Base-by-base conservation (phyloP, 2,113 vertebrate species). In the Heterotis niloticus region DNA sequence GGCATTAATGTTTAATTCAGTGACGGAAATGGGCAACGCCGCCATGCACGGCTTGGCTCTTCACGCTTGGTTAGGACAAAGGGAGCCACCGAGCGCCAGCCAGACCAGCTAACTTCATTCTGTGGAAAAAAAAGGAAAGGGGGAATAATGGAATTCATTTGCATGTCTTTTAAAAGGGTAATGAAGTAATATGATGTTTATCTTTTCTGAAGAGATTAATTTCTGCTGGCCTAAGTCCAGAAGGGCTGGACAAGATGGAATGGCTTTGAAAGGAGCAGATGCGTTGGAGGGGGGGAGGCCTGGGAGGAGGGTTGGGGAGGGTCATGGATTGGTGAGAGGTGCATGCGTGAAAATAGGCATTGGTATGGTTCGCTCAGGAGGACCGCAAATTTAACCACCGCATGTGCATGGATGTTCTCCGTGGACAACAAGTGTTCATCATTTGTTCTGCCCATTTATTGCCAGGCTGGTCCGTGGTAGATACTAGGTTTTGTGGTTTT, bases 111-210 rank as follows among this genome's bases (percentile, higher is more conserved):
- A 95, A 96, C 93, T 94, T 95, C 92, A 93, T 94, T 92, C 91
- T 90, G 90, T 88, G 77, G 90, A 90, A 90, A 90, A 90, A 90
- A 83, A 83, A 68, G 69, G 71, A 69, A 86, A 79, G 75, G 91
- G 90, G 92, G 92, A 82, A 92, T 95, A 96, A 96, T 95, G 92
- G 92, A 91, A 93, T 94, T 94, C 93, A 98, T 96, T 95, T 96
- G 94, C 95, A 96, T 95, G 93, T 95, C 94, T 94, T 96, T 96
- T 96, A 95, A 97, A 96, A 96, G 94, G 94, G 92, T 96, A 97
- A 98, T 98, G 94, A 96, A 96, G 95, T 98, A 96, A 96, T 96
- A 95, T 94, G 94, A 97, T 97, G 94, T 98, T 98, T 96, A 96
- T 98, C 94, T 96, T 95, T 91, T 91, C 93, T 93, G 94, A 95